Evolutionary conservation across 2,797 vertebrate species (phyloP), one percentile per base, ranked within the genome.

Genomic region (Sebastes melanostomus): DNA sequence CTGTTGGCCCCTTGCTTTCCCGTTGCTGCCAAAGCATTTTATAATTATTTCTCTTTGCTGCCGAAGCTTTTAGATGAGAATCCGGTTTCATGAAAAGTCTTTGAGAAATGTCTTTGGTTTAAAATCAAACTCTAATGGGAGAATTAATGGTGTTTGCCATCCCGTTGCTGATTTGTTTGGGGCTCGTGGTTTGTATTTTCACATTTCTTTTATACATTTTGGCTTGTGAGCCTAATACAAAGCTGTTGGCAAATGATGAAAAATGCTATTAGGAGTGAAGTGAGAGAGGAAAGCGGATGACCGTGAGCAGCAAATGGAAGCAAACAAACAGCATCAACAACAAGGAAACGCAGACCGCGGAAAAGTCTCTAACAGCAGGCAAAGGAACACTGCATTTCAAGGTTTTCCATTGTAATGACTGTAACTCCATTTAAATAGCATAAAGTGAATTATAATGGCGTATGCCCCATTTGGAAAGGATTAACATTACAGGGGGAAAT

Each of bases 261-360:
- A 85, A 65, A 71, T 52, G 50, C 60, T 54, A 42, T 84, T 66
- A 69, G 46, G 55, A 54, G 76, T 7, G 72, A 25, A 29, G 83
- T 4, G 60, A 73, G 34, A 52, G 32, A 14, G 22, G 20, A 66
- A 59, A 77, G 59, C 32, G 66, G 60, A 75, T 8, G 66, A 58
- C 62, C 29, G 4, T 36, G 72, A 72, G 62, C 66, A 52, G 34
- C 5, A 52, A 75, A 58, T 25, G 66, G 59, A 72, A 59, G 55
- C 42, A 7, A 36, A 22, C 34, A 34, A 70, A 77, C 46, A 29
- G 14, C 60, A 52, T 50, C 25, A 38, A 55, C 13, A 56, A 60
- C 24, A 54, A 3, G 22, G 46, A 50, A 36, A 75, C 10, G 46
- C 66, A 63, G 54, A 59, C 34, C 11, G 46, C 1, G 12, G 25